phyloP scores from a whole-genome alignment of 2,113 vertebrate genomes.

The Potamarius usumacintae region DNA sequence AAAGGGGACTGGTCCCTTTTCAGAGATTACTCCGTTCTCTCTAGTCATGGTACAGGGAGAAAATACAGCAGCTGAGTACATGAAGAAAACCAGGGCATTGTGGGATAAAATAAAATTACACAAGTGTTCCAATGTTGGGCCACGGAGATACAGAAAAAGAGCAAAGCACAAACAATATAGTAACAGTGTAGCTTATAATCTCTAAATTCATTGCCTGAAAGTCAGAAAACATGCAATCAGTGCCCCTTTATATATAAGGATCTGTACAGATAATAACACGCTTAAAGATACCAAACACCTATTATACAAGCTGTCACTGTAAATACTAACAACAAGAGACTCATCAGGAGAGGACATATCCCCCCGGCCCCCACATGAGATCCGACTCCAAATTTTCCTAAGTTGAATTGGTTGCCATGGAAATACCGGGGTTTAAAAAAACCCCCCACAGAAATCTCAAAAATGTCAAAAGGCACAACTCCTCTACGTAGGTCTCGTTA shows the following conservation, averaged over 20 bases:
- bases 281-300: not conserved
- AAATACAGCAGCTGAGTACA: conserved; percentile 62
- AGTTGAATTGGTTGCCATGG: too few species aligned
- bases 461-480: too few species aligned
- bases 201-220: not conserved
- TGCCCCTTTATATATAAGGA: not conserved
- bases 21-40: conserved; percentile 60
- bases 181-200: conserved; percentile 4
- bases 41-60: conserved; percentile 26
- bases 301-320: not conserved
- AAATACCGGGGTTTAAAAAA: too few species aligned
- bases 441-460: too few species aligned
- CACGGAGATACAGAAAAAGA: not conserved
- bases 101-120: not conserved
- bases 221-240: not conserved
- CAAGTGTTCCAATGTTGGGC: not conserved
- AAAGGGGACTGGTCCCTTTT: conserved; percentile 67
- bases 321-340: too few species aligned
- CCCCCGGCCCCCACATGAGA: too few species aligned
- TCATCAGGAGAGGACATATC: too few species aligned
- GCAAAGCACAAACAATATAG: not conserved
- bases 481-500: too few species aligned
- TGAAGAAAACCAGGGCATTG: conserved; percentile 48
- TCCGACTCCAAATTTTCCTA: too few species aligned
- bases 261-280: not conserved